phyloP scores from a whole-genome alignment of 2,113 vertebrate species.

The Actenoides lindsayi region DNA sequence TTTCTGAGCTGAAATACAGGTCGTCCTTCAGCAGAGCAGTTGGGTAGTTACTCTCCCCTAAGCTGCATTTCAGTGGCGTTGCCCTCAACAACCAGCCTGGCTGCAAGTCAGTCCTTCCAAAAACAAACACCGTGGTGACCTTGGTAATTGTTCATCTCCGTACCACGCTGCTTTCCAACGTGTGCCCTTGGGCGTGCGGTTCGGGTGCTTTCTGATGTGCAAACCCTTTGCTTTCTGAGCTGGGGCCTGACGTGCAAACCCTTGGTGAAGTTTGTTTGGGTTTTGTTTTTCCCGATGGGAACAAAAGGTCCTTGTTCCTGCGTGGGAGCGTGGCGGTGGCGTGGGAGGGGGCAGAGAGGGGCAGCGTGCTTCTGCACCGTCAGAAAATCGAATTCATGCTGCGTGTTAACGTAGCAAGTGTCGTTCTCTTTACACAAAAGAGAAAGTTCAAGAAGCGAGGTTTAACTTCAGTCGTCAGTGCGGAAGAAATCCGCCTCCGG shows the following conservation, averaged over 20 bases:
- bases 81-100: background rate
- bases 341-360: background rate
- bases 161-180: background rate
- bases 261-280: background rate
- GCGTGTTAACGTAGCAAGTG: background rate
- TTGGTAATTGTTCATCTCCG: background rate
- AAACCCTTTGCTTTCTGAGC: background rate
- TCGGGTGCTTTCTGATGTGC: background rate
- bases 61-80: background rate
- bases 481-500: background rate
- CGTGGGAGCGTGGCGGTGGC: background rate
- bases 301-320: background rate
- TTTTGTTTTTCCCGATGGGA: background rate
- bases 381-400: background rate
- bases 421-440: background rate
- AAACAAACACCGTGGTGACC: background rate
- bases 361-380: background rate
- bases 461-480: background rate
- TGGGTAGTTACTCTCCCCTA: background rate
- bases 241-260: background rate
- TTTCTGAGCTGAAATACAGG: background rate
- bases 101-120: background rate
- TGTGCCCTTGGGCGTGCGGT: rapidly evolving
- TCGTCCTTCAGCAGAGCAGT: background rate
- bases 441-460: background rate